Percentiles rank a stretch among this genome's conserved stretches.
phyloP scores from a whole-genome alignment of 1,140 invertebrate genomes.

The Diachasmimorpha longicaudata region DNA sequence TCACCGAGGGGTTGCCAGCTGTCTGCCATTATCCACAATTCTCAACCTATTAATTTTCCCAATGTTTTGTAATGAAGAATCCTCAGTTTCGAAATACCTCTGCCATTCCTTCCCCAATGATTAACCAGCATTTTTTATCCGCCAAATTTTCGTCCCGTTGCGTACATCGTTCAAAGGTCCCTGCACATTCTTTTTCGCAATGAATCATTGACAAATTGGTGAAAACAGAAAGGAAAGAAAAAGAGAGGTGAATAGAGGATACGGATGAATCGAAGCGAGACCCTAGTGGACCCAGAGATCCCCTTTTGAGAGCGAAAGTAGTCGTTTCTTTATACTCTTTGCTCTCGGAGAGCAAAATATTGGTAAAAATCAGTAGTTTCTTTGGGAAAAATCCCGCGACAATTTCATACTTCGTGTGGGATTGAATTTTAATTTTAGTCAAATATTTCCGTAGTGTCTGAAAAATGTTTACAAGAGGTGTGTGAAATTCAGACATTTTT shows the following conservation, averaged over 20 bases:
- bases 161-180: background rate
- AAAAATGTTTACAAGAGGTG: too few species aligned
- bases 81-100: background rate
- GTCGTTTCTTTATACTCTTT: background rate
- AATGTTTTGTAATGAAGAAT: background rate
- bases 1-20: background rate
- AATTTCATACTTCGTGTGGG: too few species aligned
- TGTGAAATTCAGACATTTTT: too few species aligned
- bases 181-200: background rate
- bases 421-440: too few species aligned
- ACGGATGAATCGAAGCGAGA: slow-evolving; percentile 14
- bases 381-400: too few species aligned
- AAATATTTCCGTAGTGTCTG: too few species aligned
- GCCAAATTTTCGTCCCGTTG: background rate
- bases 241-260: background rate
- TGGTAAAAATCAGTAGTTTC: too few species aligned
- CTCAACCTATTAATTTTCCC: background rate
- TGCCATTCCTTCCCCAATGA: background rate
- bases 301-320: slow-evolving; percentile 14
- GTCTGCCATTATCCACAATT: background rate
- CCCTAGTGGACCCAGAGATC: background rate
- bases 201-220: background rate
- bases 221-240: background rate
- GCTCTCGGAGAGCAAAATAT: background rate
- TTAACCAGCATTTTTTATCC: background rate